A percentile compares a stretch with the other conserved stretches of the same genome.
Evolutionary conservation across 2,888 invertebrate species (phyloP).

Genomic region (Trissolcus brochymenae): DNA sequence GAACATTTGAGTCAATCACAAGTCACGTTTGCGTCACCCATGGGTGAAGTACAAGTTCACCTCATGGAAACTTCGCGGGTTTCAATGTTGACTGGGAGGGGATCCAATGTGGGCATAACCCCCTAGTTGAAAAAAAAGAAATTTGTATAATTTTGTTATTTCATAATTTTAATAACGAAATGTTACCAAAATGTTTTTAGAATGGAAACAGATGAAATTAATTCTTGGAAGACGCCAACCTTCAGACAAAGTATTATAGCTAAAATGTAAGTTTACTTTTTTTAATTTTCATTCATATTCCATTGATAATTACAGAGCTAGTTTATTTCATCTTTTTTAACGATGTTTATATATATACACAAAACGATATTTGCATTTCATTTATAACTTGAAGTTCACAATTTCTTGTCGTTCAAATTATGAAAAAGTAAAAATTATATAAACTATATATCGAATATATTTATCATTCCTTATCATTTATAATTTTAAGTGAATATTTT

Average conservation of each 20-base stretch:
- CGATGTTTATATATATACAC: too few relatives aligned
- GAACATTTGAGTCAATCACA: too few relatives aligned
- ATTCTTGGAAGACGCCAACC: constrained; percentile 85
- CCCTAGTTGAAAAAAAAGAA: too few relatives aligned
- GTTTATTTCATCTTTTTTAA: too few relatives aligned
- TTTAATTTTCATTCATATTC: too few relatives aligned
- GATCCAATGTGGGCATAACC: too few relatives aligned
- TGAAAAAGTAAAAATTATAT: not conserved
- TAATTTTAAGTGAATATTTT: too few relatives aligned
- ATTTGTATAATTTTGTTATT: not conserved
- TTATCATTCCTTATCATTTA: not conserved
- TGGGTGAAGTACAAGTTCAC: too few relatives aligned
- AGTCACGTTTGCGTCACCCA: too few relatives aligned
- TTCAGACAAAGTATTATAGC: constrained; percentile 91
- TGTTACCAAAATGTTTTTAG: constrained; percentile 15
- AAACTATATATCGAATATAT: not conserved
- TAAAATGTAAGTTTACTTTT: constrained; percentile 84
- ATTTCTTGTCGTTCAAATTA: not conserved
- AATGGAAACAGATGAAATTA: constrained; percentile 59
- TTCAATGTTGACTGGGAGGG: too few relatives aligned
- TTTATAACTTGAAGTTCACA: not conserved
- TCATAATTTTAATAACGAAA: not conserved
- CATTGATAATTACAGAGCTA: too few relatives aligned
- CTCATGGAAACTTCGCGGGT: too few relatives aligned
- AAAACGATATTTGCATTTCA: not conserved